A percentile compares a stretch with the other conserved stretches of the same genome.
phyloP scores from a whole-genome alignment of 1,140 invertebrate species.

The Temnothorax nylanderi region DNA sequence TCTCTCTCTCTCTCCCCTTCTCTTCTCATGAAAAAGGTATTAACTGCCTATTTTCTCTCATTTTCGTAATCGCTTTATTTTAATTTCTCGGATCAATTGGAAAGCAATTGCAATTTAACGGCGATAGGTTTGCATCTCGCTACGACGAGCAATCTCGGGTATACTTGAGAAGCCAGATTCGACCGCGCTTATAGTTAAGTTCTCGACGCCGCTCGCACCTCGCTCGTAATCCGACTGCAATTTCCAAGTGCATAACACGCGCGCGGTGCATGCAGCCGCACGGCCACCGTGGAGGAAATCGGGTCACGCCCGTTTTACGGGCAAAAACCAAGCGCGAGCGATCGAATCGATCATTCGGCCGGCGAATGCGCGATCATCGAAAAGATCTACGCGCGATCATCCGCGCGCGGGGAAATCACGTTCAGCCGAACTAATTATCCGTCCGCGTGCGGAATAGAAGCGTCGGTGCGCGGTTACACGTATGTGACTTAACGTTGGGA shows the following conservation, averaged over 20 bases:
- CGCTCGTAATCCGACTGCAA: conserved; percentile 53
- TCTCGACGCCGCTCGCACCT: conserved; percentile 8
- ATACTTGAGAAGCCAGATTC: conserved; percentile 31
- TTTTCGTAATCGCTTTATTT: conserved; percentile 23
- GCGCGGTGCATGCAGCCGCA: background rate
- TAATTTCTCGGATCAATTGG: conserved; percentile 42
- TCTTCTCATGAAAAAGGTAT: background rate
- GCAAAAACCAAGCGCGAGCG: conserved; percentile 39
- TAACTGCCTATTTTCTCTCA: background rate
- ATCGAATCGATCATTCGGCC: conserved; percentile 44
- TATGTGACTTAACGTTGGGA: conserved; percentile 45
- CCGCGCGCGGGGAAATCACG: conserved; percentile 9
- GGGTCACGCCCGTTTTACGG: conserved; percentile 28
- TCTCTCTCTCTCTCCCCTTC: background rate
- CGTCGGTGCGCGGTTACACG: conserved; percentile 47
- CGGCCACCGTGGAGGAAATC: conserved; percentile 27
- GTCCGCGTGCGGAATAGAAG: conserved; percentile 72
- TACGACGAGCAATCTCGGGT: conserved; percentile 46
- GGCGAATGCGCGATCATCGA: conserved; percentile 17
- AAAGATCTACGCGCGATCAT: conserved; percentile 58
- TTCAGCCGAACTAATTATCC: conserved; percentile 70
- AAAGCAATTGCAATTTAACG: conserved; percentile 57
- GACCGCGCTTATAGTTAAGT: conserved; percentile 33
- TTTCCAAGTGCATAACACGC: conserved; percentile 48
- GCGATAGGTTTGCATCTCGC: conserved; percentile 34